phyloP scores from a whole-genome alignment of 2,888 invertebrate genomes.

The Rhagium mordax region DNA sequence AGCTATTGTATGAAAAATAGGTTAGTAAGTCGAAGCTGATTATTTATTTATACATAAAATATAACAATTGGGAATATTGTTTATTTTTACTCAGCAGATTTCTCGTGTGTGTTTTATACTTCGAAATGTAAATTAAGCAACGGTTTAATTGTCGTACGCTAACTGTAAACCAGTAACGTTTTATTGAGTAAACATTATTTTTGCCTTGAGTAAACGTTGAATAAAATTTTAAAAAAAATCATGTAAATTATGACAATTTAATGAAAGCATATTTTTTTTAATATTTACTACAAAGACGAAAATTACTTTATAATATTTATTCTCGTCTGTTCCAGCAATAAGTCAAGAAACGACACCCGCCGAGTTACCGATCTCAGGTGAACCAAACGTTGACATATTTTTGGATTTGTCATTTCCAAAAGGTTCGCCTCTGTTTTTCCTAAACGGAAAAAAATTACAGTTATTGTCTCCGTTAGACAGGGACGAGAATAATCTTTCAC shows the following conservation, averaged over 20 bases:
- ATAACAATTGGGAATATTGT: constrained; percentile 16
- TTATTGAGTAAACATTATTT: not conserved
- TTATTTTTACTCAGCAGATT: constrained; percentile 27
- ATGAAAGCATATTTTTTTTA: too few species aligned
- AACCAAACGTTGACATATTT: constrained; percentile 84
- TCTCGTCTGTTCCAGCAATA: constrained; percentile 68
- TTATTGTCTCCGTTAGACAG: constrained; percentile 87
- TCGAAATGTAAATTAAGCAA: constrained; percentile 19
- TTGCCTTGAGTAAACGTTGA: not conserved
- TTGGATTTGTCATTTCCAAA: constrained; percentile 87
- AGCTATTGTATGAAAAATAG: constrained; percentile 8
- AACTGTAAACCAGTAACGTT: constrained; percentile 17
- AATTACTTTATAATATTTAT: too few species aligned
- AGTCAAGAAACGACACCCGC: constrained; percentile 87
- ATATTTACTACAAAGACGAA: too few species aligned
- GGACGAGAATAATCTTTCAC: constrained; percentile 88
- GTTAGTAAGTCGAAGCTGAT: constrained; percentile 10
- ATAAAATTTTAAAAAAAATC: not conserved
- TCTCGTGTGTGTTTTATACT: constrained; percentile 3
- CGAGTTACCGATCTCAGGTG: constrained; percentile 87
- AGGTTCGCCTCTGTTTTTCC: constrained; percentile 83
- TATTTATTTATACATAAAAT: constrained; percentile 14
- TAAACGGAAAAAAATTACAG: constrained; percentile 87
- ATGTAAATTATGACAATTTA: too few species aligned
- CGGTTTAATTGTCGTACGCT: constrained; percentile 7